Evolutionary conservation across 2,113 vertebrate genomes (phyloP).

Genomic region (Eidolon helvum): DNA sequence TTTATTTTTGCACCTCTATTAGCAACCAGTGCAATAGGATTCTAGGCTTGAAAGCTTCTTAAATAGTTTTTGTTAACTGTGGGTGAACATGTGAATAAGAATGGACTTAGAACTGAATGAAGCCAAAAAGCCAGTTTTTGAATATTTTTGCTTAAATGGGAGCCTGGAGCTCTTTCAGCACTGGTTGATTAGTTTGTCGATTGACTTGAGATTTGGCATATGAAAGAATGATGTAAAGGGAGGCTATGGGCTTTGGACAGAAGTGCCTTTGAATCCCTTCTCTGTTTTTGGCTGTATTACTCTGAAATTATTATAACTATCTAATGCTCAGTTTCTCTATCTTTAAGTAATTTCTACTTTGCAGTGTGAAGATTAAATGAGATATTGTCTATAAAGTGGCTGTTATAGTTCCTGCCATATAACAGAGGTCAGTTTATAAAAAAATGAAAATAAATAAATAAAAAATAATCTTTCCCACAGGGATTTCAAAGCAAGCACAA

Average conservation of each 20-base stretch:
- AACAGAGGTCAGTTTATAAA: not conserved
- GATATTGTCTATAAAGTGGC: not conserved
- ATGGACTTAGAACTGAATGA: not conserved
- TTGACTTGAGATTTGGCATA: not conserved
- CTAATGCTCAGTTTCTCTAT: not conserved
- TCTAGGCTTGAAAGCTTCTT: not conserved
- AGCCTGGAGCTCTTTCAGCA: not conserved
- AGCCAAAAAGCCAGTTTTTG: not conserved
- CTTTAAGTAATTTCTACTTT: not conserved
- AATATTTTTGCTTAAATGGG: not conserved
- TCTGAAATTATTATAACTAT: not conserved
- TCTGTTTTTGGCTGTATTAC: not conserved
- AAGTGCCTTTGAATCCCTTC: not conserved
- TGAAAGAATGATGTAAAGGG: not conserved
- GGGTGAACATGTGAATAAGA: not conserved
- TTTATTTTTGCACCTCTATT: constrained; percentile 38
- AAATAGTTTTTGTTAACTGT: not conserved
- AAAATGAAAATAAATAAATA: no score
- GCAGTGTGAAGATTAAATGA: not conserved
- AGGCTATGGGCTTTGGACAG: not conserved
- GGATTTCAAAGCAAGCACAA: not conserved
- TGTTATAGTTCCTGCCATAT: not conserved
- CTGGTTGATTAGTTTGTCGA: not conserved
- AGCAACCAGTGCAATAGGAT: not conserved
- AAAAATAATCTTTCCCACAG: not conserved